Conservation (phyloP, 2,797 vertebrate genomes). For the Pangasius macronema region DNA sequence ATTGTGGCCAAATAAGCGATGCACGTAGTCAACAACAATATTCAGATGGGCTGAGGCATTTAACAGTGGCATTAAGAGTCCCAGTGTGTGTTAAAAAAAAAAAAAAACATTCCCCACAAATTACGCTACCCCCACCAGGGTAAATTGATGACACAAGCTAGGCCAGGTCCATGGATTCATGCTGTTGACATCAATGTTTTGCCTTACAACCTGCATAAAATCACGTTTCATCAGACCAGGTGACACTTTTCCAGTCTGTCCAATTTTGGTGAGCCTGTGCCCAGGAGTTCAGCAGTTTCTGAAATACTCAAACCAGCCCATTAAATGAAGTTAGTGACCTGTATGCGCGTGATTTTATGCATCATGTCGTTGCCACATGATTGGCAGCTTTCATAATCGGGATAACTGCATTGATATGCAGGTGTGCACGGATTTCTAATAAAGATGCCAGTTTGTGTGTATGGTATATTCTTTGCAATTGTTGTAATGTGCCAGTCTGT, state of each 20-base stretch:
- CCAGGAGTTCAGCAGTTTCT: background rate
- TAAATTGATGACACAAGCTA: background rate
- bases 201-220: background rate
- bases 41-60: background rate
- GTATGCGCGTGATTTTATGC: background rate
- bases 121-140: background rate
- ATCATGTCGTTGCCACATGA: background rate
- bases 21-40: background rate
- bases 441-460: background rate
- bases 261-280: background rate
- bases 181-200: background rate
- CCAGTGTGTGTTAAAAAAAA: background rate
- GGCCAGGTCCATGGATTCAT: background rate
- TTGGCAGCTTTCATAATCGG: background rate
- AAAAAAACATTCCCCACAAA: background rate
- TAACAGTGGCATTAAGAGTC: background rate
- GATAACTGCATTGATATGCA: background rate
- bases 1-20: background rate
- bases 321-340: background rate
- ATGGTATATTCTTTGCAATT: background rate
- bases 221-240: background rate
- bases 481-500: background rate
- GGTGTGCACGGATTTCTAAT: background rate
- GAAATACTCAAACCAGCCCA: background rate
- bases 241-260: background rate